A percentile compares a stretch with the other conserved stretches of the same genome.
Conservation (phyloP, 1,140 invertebrate genomes). For the Chrysomallon squamiferum region DNA sequence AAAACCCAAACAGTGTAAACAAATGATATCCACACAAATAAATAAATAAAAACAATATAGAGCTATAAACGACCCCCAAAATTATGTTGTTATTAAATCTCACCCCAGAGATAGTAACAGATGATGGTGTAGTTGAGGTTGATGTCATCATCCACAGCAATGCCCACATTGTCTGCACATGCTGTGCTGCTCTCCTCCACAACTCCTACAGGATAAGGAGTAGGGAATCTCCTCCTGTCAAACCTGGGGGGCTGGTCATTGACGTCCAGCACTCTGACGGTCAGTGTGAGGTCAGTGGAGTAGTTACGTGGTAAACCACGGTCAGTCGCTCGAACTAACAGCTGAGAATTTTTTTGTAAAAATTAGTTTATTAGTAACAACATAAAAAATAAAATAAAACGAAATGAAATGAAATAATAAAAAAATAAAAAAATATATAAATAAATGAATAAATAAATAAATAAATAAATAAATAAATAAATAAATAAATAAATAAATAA, state of each 20-base stretch:
- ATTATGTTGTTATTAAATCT: too few relatives aligned
- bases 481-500: too few relatives aligned
- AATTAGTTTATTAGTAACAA: too few relatives aligned
- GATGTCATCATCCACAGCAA: constrained; percentile 40
- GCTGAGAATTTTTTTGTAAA: too few relatives aligned
- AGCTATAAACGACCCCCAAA: too few relatives aligned
- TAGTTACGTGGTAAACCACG: constrained; percentile 27
- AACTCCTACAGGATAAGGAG: constrained; percentile 24
- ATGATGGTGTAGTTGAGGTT: constrained; percentile 34
- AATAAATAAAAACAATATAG: too few relatives aligned
- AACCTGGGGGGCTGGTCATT: constrained; percentile 46
- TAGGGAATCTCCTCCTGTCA: constrained; percentile 13
- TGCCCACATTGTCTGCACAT: constrained; percentile 28
- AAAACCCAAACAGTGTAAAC: too few relatives aligned
- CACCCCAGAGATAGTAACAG: constrained; percentile 48
- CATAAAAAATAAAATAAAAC: too few relatives aligned
- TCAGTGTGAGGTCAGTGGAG: constrained; percentile 24
- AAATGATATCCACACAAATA: too few relatives aligned
- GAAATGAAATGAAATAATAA: too few relatives aligned
- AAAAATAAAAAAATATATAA: not conserved
- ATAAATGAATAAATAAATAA: too few relatives aligned
- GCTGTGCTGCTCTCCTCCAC: constrained; percentile 25
- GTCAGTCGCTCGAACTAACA: constrained; percentile 33
- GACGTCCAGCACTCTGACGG: constrained; percentile 34
- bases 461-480: too few relatives aligned